phyloP scores from a whole-genome alignment of 2,113 vertebrate genomes.

The Tetrao urogallus region DNA sequence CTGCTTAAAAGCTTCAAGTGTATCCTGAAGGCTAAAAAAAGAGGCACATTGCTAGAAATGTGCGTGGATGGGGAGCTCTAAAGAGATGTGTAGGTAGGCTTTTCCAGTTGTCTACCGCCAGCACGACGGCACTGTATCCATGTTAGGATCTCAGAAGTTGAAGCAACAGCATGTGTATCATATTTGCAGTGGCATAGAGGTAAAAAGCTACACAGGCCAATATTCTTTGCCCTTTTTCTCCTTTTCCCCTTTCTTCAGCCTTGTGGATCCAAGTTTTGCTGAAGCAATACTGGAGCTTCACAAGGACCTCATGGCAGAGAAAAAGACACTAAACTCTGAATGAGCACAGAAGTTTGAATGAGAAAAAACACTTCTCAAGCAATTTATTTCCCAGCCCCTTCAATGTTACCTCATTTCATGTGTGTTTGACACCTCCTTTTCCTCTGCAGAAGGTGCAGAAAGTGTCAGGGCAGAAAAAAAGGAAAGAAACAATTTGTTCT shows the following conservation, averaged over 20 bases:
- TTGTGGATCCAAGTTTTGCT: rapidly evolving
- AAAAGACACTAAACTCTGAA: not conserved
- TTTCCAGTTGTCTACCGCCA: not conserved
- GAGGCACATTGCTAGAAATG: not conserved
- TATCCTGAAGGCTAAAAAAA: not conserved
- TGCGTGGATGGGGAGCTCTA: not conserved
- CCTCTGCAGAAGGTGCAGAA: constrained; percentile 10
- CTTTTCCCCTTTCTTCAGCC: not conserved
- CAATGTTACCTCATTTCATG: not conserved
- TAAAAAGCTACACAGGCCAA: not conserved
- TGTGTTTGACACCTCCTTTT: not conserved
- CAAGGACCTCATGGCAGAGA: rapidly evolving
- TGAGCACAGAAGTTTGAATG: not conserved
- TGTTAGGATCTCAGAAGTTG: not conserved
- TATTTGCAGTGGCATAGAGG: rapidly evolving
- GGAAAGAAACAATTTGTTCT: not conserved
- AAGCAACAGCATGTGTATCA: not conserved
- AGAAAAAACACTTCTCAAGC: constrained; percentile 1
- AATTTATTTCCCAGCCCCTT: not conserved
- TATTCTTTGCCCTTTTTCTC: not conserved
- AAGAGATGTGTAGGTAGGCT: not conserved
- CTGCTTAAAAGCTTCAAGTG: not conserved
- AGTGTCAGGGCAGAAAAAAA: not conserved
- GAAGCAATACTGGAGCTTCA: rapidly evolving
- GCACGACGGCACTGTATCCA: rapidly evolving